These are phyloP conservation scores for Ochotona princeps DNA, from an alignment of 2,113 vertebrate species.

Conservation along the genomic window DNA sequence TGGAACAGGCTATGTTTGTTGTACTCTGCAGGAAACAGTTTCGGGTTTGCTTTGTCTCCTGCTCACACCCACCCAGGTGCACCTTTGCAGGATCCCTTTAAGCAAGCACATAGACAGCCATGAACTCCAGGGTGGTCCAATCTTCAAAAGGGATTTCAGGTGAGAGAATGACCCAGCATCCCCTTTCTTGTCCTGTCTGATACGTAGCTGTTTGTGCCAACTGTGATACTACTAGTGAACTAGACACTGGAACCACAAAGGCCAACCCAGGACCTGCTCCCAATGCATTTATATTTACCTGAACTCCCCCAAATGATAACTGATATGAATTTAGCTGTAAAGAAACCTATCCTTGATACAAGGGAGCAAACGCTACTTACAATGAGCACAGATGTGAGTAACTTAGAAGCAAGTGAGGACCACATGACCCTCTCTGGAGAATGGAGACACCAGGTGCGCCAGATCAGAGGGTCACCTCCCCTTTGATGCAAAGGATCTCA, in stretches of 20 bases:
- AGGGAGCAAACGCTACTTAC: accelerated
- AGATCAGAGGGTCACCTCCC: accelerated
- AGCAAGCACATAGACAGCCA: accelerated
- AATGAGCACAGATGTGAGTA: not conserved
- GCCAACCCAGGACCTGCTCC: not conserved
- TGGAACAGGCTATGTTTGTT: accelerated
- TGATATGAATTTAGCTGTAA: not conserved
- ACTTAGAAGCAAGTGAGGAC: not conserved
- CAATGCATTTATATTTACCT: not conserved
- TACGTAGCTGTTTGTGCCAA: accelerated
- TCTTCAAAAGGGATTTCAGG: not conserved
- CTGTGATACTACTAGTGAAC: not conserved
- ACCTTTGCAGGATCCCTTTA: not conserved
- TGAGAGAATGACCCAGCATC: not conserved
- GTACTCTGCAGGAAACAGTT: not conserved
- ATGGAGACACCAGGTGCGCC: accelerated
- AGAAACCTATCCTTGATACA: not conserved
- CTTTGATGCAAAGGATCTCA: accelerated
- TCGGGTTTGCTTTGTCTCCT: not conserved
- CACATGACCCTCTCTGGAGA: accelerated
- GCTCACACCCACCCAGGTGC: no score
- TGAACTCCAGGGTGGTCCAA: not conserved
- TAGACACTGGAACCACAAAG: not conserved
- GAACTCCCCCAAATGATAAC: not conserved
- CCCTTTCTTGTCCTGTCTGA: not conserved